Evolutionary conservation across 2,888 invertebrate genomes (phyloP).

Genomic region (Selenia dentaria): DNA sequence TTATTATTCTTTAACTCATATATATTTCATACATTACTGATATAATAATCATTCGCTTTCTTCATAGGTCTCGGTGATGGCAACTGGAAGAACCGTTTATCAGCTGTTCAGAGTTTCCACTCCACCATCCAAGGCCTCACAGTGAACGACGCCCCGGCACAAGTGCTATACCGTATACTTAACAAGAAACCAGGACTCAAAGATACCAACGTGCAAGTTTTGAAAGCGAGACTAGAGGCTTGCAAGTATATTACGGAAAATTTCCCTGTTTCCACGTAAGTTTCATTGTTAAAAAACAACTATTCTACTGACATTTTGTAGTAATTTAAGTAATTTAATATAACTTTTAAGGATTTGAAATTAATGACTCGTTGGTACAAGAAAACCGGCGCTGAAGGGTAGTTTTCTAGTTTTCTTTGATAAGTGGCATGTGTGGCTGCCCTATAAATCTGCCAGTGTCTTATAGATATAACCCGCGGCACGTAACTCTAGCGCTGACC

Average conservation of each 20-base stretch:
- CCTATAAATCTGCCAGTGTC: no score
- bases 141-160: constrained; percentile 87
- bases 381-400: no score
- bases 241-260: constrained; percentile 91
- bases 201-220: constrained; percentile 96
- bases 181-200: constrained; percentile 94
- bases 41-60: no score
- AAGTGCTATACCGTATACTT: constrained; percentile 89
- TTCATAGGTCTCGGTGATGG: constrained; percentile 87
- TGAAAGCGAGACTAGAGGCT: constrained; percentile 92
- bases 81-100: constrained; percentile 94
- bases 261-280: constrained; percentile 87
- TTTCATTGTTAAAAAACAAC: constrained; percentile 19
- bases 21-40: no score
- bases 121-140: constrained; percentile 86
- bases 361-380: no score
- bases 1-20: no score
- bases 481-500: no score
- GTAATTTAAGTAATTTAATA: no score
- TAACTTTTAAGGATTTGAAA: no score
- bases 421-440: no score
- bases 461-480: no score
- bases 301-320: background rate
- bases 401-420: no score
- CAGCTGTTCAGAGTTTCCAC: constrained; percentile 89